Evolutionary conservation across 2,797 vertebrate genomes (phyloP).

Genomic region (Atherinosoma microstoma): DNA sequence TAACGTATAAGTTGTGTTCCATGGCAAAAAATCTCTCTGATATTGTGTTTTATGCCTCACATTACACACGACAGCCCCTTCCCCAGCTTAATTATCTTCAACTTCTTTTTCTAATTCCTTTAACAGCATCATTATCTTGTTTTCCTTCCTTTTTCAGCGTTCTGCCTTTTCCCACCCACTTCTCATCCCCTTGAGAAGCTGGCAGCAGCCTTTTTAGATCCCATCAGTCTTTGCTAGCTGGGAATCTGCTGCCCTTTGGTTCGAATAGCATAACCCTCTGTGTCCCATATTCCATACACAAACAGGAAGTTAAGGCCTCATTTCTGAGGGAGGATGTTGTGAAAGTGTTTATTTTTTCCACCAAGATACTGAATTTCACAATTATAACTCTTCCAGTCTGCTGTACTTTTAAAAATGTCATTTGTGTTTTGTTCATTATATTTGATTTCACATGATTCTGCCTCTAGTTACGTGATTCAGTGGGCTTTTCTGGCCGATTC

Average conservation of each 20-base stretch:
- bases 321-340: conserved; percentile 75
- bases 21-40: background rate
- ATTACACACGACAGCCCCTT: background rate
- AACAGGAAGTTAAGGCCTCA: conserved; percentile 81
- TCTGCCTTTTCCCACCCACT: conserved; percentile 64
- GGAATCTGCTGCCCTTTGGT: conserved; percentile 85
- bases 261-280: conserved; percentile 79
- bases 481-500: conserved; percentile 18
- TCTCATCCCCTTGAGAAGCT: conserved; percentile 66
- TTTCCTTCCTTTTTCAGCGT: conserved; percentile 52
- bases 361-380: conserved; percentile 21
- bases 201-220: conserved; percentile 62
- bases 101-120: conserved; percentile 26
- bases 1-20: background rate
- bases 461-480: background rate
- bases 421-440: background rate
- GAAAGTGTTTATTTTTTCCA: conserved; percentile 73
- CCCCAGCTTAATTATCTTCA: conserved; percentile 18
- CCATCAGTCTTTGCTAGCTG: conserved; percentile 68
- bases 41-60: background rate
- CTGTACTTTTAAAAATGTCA: conserved; percentile 4
- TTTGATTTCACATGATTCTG: background rate
- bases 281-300: conserved; percentile 76
- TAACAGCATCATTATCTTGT: conserved; percentile 49
- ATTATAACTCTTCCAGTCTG: background rate